Conservation (phyloP, 2,113 vertebrate genomes). For the Anguilla japonica region DNA sequence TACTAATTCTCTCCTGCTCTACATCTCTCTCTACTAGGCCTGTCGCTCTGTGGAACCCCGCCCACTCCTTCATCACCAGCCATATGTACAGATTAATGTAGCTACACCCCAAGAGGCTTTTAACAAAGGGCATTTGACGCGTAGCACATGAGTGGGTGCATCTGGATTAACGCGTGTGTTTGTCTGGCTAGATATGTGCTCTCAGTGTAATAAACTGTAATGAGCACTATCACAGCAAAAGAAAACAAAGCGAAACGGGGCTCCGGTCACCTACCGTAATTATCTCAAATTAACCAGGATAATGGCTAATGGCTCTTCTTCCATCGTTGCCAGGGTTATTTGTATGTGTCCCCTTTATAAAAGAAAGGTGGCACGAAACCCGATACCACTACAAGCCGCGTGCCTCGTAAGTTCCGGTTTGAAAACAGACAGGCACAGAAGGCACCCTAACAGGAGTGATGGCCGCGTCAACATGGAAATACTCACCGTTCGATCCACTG, state of each 20-base stretch:
- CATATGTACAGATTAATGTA: conserved; percentile 1
- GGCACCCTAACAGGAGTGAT: not conserved
- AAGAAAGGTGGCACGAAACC: conserved; percentile 13
- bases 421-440: not conserved
- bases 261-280: conserved; percentile 48
- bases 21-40: not conserved
- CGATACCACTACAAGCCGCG: conserved; percentile 45
- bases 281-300: conserved; percentile 34
- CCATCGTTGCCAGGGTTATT: conserved; percentile 53
- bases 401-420: conserved; percentile 18
- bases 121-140: conserved; percentile 9
- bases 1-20: too few species aligned
- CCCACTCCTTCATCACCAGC: not conserved
- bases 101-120: conserved; percentile 19
- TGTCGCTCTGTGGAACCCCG: not conserved
- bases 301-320: conserved; percentile 11
- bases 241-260: conserved; percentile 47
- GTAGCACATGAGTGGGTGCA: conserved; percentile 5
- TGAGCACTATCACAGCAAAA: conserved; percentile 37
- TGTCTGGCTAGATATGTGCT: not conserved
- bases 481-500: not conserved
- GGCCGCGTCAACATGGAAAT: not conserved
- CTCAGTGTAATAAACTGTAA: not conserved
- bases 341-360: conserved; percentile 18
- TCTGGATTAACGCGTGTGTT: not conserved